Base-by-base conservation (phyloP, 2,888 invertebrate genomes). In the Sphaerophoria taeniata region DNA sequence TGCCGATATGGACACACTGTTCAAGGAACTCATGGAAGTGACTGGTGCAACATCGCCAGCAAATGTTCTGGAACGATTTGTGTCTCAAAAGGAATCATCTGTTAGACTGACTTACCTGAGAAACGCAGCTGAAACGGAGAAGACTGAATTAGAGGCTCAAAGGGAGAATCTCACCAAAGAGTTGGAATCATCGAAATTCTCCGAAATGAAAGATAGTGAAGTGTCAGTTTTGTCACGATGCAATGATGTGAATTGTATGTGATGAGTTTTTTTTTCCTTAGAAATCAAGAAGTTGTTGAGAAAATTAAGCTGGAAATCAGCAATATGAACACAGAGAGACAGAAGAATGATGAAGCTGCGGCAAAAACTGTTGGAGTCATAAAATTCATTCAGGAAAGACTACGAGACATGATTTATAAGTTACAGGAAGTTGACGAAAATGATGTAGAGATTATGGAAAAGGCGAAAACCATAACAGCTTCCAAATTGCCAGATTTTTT, bases 201-300 rank as follows among this genome's bases (percentile, higher is more conserved):
- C 96, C 0, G 96, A 96, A 87, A 95, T 95, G 11, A 96, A 96
- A 90, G 96, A 96, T 88, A 95, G 95, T 81, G 96, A 97, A 92
- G 95, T 95, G 97, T 97, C 92, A 93, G 94, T 92, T 43, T 0
- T 9, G 9, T 82, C 3, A 11, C 0, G 2, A 36, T 51, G 51
- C 2, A 6, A 9, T 53, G 2, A 53, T 33, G 12, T 36, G 31
- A 39, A 34, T 5, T 31, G 5, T 31, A 11, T 53, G 11, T 31
- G 12, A 31, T 4, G 16, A 7, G 24, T 16, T 12, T n/a, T n/a
- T 0, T 47, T 69, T 49, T 24, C 24, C 24, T 6, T 60, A 97
- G 96, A 82, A 96, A 95, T 87, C 95, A 95, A 88, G 96, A 95
- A 87, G 94, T 95, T 89, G 94, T 96, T 79, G 95, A 94, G 72